Percentiles rank a stretch among this genome's conserved stretches.
Evolutionary conservation across 2,113 vertebrate genomes (phyloP).

Genomic region (Abramis brama): DNA sequence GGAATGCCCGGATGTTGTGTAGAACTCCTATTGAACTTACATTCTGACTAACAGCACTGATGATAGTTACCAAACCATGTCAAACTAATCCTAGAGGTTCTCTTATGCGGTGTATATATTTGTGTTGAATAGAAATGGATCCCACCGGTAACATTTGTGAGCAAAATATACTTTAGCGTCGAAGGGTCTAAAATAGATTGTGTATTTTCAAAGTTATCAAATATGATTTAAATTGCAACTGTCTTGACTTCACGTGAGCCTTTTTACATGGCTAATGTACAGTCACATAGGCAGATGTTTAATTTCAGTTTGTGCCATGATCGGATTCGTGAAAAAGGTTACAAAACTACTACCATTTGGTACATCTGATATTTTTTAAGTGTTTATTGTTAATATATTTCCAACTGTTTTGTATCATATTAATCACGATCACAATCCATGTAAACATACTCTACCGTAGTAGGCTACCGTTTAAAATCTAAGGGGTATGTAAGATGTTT

Average conservation of each 20-base stretch:
- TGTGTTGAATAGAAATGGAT: too few relatives aligned
- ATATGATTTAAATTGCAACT: background rate
- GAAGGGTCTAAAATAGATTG: background rate
- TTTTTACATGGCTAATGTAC: background rate
- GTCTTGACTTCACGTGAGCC: background rate
- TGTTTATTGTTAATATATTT: background rate
- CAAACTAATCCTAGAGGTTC: background rate
- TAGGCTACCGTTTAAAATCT: background rate
- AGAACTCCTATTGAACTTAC: slow-evolving; percentile 59
- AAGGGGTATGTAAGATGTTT: background rate
- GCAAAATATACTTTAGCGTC: background rate
- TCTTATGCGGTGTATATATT: background rate
- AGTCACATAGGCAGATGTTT: background rate
- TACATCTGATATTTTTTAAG: background rate
- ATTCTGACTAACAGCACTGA: slow-evolving; percentile 21
- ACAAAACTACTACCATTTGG: too few relatives aligned
- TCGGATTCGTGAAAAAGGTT: background rate
- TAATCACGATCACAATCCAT: background rate
- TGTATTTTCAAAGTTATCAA: background rate
- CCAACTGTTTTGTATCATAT: background rate
- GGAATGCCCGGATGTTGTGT: slow-evolving; percentile 80
- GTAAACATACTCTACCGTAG: background rate
- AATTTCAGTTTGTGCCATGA: background rate
- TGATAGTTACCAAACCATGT: background rate
- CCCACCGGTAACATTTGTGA: background rate